Percentiles rank a stretch among this genome's conserved stretches.
These are phyloP conservation scores for Sterna hirundo DNA, from an alignment of 2,113 vertebrate genomes.

Conservation along the genomic window DNA sequence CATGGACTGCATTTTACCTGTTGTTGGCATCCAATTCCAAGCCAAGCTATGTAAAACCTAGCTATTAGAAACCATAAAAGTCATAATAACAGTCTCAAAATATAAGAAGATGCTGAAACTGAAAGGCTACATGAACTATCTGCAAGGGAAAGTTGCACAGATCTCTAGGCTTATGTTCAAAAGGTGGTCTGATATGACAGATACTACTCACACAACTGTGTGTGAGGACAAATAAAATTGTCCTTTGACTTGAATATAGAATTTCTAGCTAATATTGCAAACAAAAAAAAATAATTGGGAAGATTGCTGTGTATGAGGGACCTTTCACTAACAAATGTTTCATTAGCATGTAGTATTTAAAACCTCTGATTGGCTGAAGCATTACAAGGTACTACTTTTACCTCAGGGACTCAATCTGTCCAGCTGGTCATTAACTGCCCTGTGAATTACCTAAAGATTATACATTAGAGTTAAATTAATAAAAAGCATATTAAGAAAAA, in stretches of 20 bases:
- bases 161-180: not conserved
- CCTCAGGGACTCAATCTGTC: not conserved
- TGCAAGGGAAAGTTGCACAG: not conserved
- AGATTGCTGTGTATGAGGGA: not conserved
- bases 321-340: not conserved
- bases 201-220: not conserved
- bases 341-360: not conserved
- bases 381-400: not conserved
- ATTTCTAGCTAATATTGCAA: not conserved
- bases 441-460: not conserved
- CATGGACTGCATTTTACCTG: not conserved
- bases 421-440: not conserved
- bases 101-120: not conserved
- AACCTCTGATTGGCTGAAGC: not conserved
- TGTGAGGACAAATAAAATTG: too few relatives aligned
- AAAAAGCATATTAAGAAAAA: not conserved
- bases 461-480: not conserved
- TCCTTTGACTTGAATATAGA: not conserved
- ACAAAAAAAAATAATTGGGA: not conserved
- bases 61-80: not conserved
- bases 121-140: not conserved
- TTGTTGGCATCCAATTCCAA: not conserved
- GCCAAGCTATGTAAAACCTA: not conserved
- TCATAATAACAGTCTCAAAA: not conserved
- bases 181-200: not conserved